phyloP scores from a whole-genome alignment of 2,113 vertebrate species.

The Scomber japonicus region DNA sequence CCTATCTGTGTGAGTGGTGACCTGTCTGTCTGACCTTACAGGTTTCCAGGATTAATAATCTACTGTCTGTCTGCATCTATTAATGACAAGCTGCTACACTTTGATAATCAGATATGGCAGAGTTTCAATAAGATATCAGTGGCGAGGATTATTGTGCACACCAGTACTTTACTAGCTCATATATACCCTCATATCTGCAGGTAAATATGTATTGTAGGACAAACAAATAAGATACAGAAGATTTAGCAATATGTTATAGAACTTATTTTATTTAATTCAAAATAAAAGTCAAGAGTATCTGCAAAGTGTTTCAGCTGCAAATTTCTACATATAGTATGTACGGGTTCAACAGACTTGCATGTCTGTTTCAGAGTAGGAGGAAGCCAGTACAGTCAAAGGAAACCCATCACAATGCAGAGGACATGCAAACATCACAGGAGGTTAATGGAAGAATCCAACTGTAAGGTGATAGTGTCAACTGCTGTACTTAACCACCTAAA shows the following conservation, averaged over 20 bases:
- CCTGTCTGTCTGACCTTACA: slow-evolving; percentile 27
- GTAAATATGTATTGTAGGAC: slow-evolving; percentile 22
- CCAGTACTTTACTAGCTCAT: background rate
- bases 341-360: slow-evolving; percentile 42
- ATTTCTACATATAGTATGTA: background rate
- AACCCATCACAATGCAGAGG: background rate
- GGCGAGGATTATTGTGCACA: background rate
- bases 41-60: slow-evolving; percentile 7
- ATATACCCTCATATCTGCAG: slow-evolving; percentile 24
- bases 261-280: background rate
- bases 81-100: background rate
- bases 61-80: background rate
- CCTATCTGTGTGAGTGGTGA: slow-evolving; percentile 3
- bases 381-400: background rate
- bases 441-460: background rate
- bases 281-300: slow-evolving; percentile 6
- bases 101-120: background rate
- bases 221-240: slow-evolving; percentile 16
- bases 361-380: background rate
- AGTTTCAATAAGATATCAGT: slow-evolving; percentile 3
- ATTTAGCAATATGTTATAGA: background rate
- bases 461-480: background rate
- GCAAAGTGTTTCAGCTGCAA: background rate
- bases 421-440: background rate
- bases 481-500: too few species aligned